Evolutionary conservation across 1,140 invertebrate species (phyloP), one percentile per base, ranked within the genome.

Genomic region (Drosophila neocordata): DNA sequence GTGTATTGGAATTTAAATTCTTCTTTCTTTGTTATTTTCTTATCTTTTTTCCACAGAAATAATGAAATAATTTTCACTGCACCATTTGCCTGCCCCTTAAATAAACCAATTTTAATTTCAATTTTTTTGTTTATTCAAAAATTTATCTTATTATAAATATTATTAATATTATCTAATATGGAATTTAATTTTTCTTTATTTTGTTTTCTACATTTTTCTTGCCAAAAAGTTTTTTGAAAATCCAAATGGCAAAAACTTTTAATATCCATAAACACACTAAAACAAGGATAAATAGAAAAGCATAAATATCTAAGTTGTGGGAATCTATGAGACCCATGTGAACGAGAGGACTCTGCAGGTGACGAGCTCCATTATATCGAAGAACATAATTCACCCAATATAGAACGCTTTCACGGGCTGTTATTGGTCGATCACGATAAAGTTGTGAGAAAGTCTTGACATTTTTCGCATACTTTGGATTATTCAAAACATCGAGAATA

Each of bases 301-400:
- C 56, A 18, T 62, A 76, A 0, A 90, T 38, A 75, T 91, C 91
- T 13, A 91, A 55, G 22, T 73, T 78, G 24, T 65, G 53, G 1
- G 52, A 51, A 9, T 69, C 53, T 20, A 90, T 70, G 12, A 62
- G 65, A 94, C 93, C 53, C 92, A 87, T 81, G 12, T 81, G 73
- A 1, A 80, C 2, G 31, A 80, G 11, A 0, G 81, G 81, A 48
- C 89, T 75, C 53, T 88, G 63, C 0, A 90, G 31, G 12, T 83
- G 75, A 1, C 41, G 91, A 0, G 91, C 92, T 37, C 92, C 92
- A 31, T 89, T 80, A 70, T 93, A 84, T 7, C 92, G 68, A 3
- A 92, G 78, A 6, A 93, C 80, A 65, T 93, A 93, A 52, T 93
- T 92, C 0, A 90, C 78, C 85, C 92, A 92, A 38, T 88, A 92